phyloP scores from a whole-genome alignment of 2,888 invertebrate genomes.

The Clistopyga incitator region DNA sequence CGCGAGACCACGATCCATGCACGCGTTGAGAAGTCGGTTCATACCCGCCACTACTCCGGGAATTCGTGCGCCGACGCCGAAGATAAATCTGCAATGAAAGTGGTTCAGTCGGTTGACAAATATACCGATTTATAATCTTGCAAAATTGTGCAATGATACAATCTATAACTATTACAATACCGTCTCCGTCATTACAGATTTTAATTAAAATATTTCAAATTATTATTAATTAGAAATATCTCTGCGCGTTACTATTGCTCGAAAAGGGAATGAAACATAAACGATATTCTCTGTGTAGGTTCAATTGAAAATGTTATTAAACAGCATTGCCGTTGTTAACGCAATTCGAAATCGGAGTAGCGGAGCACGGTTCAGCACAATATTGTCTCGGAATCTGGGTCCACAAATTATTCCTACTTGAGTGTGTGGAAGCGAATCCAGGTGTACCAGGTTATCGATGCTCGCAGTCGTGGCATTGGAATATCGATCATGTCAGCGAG shows the following conservation, averaged over 20 bases:
- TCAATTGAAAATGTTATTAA: too few relatives aligned
- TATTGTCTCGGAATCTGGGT: not conserved
- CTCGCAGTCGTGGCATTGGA: constrained; percentile 73
- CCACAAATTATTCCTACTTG: constrained; percentile 69
- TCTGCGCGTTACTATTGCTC: not conserved
- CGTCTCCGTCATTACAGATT: not conserved
- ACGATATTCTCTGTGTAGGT: not conserved
- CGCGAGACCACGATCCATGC: constrained; percentile 35
- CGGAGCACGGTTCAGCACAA: not conserved
- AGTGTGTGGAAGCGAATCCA: constrained; percentile 69
- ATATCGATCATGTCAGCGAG: constrained; percentile 77
- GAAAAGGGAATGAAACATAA: not conserved
- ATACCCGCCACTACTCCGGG: constrained; percentile 30
- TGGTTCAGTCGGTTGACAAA: not conserved
- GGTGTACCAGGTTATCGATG: constrained; percentile 68
- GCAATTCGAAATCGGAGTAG: not conserved
- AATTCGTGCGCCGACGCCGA: constrained; percentile 26
- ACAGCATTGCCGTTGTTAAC: not conserved
- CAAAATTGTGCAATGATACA: too few relatives aligned
- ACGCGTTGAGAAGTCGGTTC: constrained; percentile 11
- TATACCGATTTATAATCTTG: not conserved
- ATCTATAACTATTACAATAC: not conserved
- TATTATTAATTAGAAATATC: not conserved
- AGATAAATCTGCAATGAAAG: constrained; percentile 41
- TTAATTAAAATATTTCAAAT: not conserved